Evolutionary conservation across 2,113 vertebrate genomes (phyloP), one percentile per base, ranked within the genome.

Genomic region (Charadrius vociferus): DNA sequence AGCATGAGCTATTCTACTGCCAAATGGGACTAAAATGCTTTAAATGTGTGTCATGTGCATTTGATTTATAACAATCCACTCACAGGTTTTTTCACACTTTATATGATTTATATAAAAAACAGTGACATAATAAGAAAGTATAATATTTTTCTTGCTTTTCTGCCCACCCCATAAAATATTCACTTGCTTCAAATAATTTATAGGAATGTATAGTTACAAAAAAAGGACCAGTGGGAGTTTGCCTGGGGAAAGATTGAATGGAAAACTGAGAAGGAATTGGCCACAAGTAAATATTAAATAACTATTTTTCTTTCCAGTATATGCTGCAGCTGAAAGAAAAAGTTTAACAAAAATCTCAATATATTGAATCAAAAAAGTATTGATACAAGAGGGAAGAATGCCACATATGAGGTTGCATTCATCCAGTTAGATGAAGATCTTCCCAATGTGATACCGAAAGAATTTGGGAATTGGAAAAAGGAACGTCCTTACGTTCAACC

Each of bases 61-160:
- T 88, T 92, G 61, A 95, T 97, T 97, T 95, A 67, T 81, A 91
- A 32, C 55, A 74, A 71, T 50, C 47, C 53, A 41, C 32, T 95
- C 68, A 43, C 67, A 79, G 59, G 30, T 72, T 81, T 96, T 87
- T 97, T 94, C 86, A 85, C 86, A 85, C 83, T 88, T 88, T 37
- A 36, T 78, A 37, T 83, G 59, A 86, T 58, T 94, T 93, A 75
- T 84, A 72, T 61, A 81, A 92, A 92, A 92, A 94, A 30, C 36
- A 79, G 58, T 81, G 47, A 65, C 17, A 92, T 84, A 96, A 89
- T 88, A 92, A 90, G 68, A 92, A 95, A 66, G 47, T 81, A 72
- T 36, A 90, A 32, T 81, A 72, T 87, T 95, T 96, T 84, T 79
- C 65, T 93, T 89, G 88, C 0, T 3, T 39, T 77, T 90, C 81